Base-by-base conservation (phyloP, 1,140 invertebrate genomes). In the Drosophila setifemur region DNA sequence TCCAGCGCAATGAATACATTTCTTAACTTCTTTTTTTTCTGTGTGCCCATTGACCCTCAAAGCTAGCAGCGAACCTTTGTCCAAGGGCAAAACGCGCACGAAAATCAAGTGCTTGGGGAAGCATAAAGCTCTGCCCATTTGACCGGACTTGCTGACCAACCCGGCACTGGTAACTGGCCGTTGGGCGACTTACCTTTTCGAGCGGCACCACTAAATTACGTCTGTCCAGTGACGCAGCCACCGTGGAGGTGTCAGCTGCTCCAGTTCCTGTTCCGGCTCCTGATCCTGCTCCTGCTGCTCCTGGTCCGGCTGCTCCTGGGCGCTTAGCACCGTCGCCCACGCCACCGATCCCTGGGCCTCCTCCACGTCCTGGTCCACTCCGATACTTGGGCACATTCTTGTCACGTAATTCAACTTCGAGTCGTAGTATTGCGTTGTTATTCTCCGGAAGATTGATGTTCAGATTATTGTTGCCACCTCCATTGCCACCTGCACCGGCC, bases 341-440 rank as follows among this genome's bases (percentile, higher is more conserved):
- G 21, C 52, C 67, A 12, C 55, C 79, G 4, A 37, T 48, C n/a
- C 60, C 60, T 0, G 60, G 74, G 1, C 67, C 66, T 18, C 25
- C 53, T 8, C 61, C 63, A 2, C 58, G 69, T 26, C 64, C 64
- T 1, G 37, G 52, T 12, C 50, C 66, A 37, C 70, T 82, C 55
- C 71, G 87, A 74, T 76, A 89, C 58, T 86, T 90, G 55, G 89
- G 75, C 67, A 79, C 75, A 83, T 91, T 87, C 89, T 91, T 91
- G 79, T 91, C 91, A 88, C 90, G 90, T 88, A 91, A 77, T 79
- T 91, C 89, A 69, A 91, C 90, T 86, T 91, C 91, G 64, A 91
- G 81, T 73, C 86, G 78, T 50, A 91, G 73, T 63, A 90, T 73
- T 76, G 87, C 89, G 71, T 91, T 89, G 77, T 89, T 88, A 71